Conservation (phyloP, 2,113 vertebrate genomes). For the Dicaeum eximium region DNA sequence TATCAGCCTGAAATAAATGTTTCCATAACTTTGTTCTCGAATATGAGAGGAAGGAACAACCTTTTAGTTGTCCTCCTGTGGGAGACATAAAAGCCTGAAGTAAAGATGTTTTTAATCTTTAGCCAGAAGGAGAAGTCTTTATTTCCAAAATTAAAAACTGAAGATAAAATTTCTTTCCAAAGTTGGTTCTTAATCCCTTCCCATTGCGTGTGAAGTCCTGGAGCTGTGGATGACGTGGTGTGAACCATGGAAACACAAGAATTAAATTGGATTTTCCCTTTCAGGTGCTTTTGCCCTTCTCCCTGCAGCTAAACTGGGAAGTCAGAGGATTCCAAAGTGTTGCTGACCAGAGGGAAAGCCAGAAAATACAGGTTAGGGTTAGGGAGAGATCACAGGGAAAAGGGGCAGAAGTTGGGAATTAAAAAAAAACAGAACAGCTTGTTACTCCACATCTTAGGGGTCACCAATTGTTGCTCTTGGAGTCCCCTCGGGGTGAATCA, state of each 20-base stretch:
- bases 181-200: background rate
- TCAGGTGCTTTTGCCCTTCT: background rate
- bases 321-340: background rate
- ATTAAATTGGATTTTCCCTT: background rate
- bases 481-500: too few species aligned
- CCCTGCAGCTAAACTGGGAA: conserved; percentile 11
- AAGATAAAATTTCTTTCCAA: background rate
- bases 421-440: too few species aligned
- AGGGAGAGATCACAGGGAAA: too few species aligned
- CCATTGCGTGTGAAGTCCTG: background rate
- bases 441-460: too few species aligned
- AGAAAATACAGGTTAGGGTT: background rate
- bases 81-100: background rate
- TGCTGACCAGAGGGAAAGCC: background rate
- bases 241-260: background rate
- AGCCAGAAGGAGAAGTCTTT: background rate
- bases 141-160: background rate
- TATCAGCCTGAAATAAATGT: background rate
- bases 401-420: too few species aligned
- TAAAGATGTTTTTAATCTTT: background rate
- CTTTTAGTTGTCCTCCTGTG: background rate
- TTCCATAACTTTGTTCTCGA: background rate
- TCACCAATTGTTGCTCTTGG: too few species aligned
- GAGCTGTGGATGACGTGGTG: background rate
- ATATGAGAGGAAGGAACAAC: background rate